These are phyloP conservation scores for Lasaia peninsularis DNA, from an alignment of 1,140 invertebrate species.

Conservation along the genomic window DNA sequence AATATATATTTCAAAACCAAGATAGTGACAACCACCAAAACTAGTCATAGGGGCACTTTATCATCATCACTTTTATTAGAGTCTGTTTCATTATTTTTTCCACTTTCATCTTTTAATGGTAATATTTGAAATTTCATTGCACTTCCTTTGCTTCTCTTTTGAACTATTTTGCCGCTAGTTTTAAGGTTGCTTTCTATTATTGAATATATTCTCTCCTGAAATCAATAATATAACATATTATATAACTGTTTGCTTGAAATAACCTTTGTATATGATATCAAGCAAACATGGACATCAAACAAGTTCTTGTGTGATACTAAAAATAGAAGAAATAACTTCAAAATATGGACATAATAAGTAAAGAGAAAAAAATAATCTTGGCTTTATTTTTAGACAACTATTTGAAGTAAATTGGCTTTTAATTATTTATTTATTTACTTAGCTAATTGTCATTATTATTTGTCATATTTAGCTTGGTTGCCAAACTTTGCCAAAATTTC, in stretches of 20 bases:
- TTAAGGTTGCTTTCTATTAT: constrained; percentile 74
- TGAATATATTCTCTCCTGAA: constrained; percentile 77
- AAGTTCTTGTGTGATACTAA: too few relatives aligned
- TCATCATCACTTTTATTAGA: constrained; percentile 37
- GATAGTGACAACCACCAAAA: constrained; percentile 33
- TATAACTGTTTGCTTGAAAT: not conserved
- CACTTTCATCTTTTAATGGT: constrained; percentile 52
- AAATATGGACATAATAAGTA: too few relatives aligned
- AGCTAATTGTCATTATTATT: too few relatives aligned
- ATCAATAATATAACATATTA: constrained; percentile 28
- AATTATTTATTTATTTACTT: too few relatives aligned
- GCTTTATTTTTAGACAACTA: too few relatives aligned
- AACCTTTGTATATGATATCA: too few relatives aligned
- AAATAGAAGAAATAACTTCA: too few relatives aligned
- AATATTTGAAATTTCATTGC: constrained; percentile 79
- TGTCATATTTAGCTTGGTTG: too few relatives aligned
- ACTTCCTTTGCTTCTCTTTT: constrained; percentile 78
- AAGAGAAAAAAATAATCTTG: too few relatives aligned
- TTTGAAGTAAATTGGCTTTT: too few relatives aligned
- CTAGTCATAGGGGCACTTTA: constrained; percentile 67
- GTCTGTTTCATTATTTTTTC: constrained; percentile 19
- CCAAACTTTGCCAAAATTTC: too few relatives aligned
- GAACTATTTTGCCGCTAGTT: constrained; percentile 72
- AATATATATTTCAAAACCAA: constrained; percentile 50
- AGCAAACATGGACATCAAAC: too few relatives aligned